phyloP scores from a whole-genome alignment of 2,888 invertebrate genomes.

The Agonopterix alstromeriana region DNA sequence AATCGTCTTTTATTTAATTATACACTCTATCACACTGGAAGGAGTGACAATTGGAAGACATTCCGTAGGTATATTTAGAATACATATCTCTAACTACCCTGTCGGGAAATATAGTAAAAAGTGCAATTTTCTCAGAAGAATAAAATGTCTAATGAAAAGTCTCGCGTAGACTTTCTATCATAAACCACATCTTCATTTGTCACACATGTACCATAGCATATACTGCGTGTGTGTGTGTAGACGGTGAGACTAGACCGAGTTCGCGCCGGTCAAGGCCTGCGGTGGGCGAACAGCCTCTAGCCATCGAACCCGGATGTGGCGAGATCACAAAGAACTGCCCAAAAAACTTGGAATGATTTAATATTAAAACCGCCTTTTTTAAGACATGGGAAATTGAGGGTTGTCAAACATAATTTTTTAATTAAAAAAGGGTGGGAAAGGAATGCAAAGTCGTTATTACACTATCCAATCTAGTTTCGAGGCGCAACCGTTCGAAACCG shows the following conservation, averaged over 20 bases:
- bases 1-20: too few species aligned
- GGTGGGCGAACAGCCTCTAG: constrained; percentile 52
- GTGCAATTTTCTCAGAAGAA: too few species aligned
- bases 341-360: constrained; percentile 12
- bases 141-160: too few species aligned
- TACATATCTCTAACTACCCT: too few species aligned
- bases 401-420: not conserved
- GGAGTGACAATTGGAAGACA: too few species aligned
- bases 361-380: not conserved
- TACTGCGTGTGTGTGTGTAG: not conserved
- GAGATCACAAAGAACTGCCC: constrained; percentile 18
- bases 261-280: constrained; percentile 67
- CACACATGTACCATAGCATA: too few species aligned
- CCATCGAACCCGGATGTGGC: constrained; percentile 63
- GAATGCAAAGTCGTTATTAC: not conserved
- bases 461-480: constrained; percentile 16
- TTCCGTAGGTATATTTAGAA: too few species aligned
- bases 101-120: too few species aligned
- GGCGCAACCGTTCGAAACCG: constrained; percentile 14
- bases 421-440: not conserved
- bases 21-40: too few species aligned
- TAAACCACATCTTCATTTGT: too few species aligned
- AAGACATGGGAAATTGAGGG: not conserved
- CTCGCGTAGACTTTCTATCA: too few species aligned
- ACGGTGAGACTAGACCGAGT: constrained; percentile 27